A percentile compares a stretch with the other conserved stretches of the same genome.
phyloP scores from a whole-genome alignment of 2,113 vertebrate species.

The Conger conger region DNA sequence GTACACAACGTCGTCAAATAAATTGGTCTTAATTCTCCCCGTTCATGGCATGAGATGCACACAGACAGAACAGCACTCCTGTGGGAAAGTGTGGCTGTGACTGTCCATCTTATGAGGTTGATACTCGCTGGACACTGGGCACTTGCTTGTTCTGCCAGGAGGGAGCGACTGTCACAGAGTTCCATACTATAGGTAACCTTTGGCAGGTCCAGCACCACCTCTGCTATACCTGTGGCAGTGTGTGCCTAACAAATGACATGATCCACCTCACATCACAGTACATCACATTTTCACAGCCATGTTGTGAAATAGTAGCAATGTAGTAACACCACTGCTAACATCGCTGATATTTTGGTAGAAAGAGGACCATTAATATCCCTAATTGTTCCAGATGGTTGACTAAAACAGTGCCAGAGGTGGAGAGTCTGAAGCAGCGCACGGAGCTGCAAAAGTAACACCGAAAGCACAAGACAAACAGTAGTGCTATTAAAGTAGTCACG shows the following conservation, averaged over 20 bases:
- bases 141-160: neutral
- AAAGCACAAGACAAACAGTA: neutral
- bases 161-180: neutral
- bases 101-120: conserved; percentile 1
- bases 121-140: neutral
- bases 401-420: neutral
- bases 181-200: neutral
- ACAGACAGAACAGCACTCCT: neutral
- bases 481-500: neutral
- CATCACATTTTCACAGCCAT: neutral
- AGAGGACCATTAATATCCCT: neutral
- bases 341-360: neutral
- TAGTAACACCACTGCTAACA: neutral
- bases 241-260: neutral
- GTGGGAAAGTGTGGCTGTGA: neutral
- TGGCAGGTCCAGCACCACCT: neutral
- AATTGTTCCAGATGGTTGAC: neutral
- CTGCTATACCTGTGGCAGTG: neutral
- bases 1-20: neutral
- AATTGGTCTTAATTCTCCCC: neutral
- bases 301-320: neutral
- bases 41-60: neutral
- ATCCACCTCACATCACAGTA: neutral
- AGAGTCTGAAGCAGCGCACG: neutral
- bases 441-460: too few relatives aligned